Percentiles rank a stretch among this genome's conserved stretches.
phyloP scores from a whole-genome alignment of 2,113 vertebrate genomes.

The Psittacula cyanocephala region DNA sequence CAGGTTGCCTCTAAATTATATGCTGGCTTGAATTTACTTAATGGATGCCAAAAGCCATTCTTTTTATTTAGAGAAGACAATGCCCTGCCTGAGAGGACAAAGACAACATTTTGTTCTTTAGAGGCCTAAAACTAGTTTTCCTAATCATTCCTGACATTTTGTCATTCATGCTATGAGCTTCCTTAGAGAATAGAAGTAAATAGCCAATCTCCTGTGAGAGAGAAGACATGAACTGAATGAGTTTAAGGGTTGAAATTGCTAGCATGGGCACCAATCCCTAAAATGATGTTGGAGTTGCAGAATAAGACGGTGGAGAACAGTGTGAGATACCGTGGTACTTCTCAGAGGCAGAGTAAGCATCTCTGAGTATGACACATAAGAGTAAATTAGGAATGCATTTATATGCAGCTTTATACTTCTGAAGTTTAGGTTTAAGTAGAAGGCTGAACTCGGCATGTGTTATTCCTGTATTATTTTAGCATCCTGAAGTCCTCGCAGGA shows the following conservation, averaged over 20 bases:
- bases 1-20: background rate
- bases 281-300: background rate
- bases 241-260: background rate
- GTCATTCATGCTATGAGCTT: background rate
- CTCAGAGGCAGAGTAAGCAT: background rate
- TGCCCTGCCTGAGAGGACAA: background rate
- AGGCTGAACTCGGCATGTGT: background rate
- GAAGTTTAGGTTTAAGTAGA: background rate
- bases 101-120: background rate
- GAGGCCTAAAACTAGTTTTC: background rate
- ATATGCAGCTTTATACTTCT: background rate
- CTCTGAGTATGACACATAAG: background rate
- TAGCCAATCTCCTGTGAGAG: background rate
- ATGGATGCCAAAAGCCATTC: background rate
- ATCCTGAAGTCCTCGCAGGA: background rate
- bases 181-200: background rate
- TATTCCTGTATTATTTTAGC: background rate
- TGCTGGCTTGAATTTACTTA: background rate
- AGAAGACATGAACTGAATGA: background rate
- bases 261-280: background rate
- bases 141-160: constrained; percentile 25
- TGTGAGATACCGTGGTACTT: background rate
- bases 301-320: background rate
- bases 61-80: background rate
- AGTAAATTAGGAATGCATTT: background rate